Evolutionary conservation across 2,113 vertebrate species (phyloP), one percentile per base, ranked within the genome.

Genomic region (Phyllostomus discolor): DNA sequence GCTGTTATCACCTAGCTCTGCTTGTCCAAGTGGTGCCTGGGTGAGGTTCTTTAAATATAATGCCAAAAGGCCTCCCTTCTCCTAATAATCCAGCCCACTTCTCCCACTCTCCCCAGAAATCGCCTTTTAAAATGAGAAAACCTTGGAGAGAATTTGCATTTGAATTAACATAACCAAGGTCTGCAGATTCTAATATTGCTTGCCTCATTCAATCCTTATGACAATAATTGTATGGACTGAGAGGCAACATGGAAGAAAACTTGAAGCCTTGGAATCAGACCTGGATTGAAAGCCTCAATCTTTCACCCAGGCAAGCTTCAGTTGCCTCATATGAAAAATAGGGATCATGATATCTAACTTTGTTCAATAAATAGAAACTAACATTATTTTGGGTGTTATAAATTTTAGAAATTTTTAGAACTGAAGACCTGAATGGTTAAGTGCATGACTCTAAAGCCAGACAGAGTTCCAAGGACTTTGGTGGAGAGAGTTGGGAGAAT

Each of bases 381-480:
- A 22, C 50, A 81, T 38, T 88, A 73, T 88, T 84, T 66, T 72
- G 66, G 15, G 7, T 94, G 48, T 7, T 92, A 73, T 59, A 84
- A 70, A 95, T 70, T 79, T 86, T 54, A 66, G 28, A 20, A 84
- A 59, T 41, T 66, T 95, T 94, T 95, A 90, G 38, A 95, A 24
- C 11, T 84, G 38, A 93, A 94, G 50, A 79, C 75, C 33, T 24
- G n/a, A 95, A n/a, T 62, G 54, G n/a, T 57, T 90, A 91, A 76
- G 24, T 79, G 41, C 12, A 81, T 11, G 17, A 57, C 38, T 76
- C 88, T 95, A 62, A 38, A 81, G 10, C 26, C 66, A 75, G 8
- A 62, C 12, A 10, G 50, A 92, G 48, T 90, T 46, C 24, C 4
- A 48, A 20, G n/a, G 19, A 1, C 19, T 69, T 9, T 50, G 46